Evolutionary conservation across 1,140 invertebrate species (phyloP), one percentile per base, ranked within the genome.

Genomic region (Lethrus apterus): DNA sequence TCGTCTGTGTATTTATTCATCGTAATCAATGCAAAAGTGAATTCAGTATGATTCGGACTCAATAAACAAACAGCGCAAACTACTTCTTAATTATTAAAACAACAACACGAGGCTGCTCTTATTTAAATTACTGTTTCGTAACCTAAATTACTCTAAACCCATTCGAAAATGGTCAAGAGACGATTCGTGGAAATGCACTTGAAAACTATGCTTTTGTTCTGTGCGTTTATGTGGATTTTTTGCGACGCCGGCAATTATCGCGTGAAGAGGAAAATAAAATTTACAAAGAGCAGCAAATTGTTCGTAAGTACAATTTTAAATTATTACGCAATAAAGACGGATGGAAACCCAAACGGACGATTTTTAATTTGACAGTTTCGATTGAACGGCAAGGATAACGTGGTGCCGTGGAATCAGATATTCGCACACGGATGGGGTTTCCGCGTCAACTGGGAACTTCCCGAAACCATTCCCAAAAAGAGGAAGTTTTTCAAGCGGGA

Each of bases 261-360:
- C 13, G 50, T 58, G n/a, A 58, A 54, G 24, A 43, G 60, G 17
- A 57, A 53, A 44, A 52, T 62, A 2, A 23, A 60, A 3, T 62
- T 62, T 29, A 57, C 46, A 10, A 62, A 60, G 52, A 60, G 55
- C 46, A 58, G 56, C 19, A 62, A 57, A 54, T 54, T 56, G 48
- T 62, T 62, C 44, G 60, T 62, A 48, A 55, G 58, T 62, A 54
- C 19, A 24, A 33, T 33, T 33, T 9, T 33, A 9, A 33, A 9
- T 33, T 9, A 15, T n/a, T n/a, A n/a, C n/a, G n/a, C n/a, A n/a
- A n/a, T n/a, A n/a, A n/a, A n/a, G n/a, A n/a, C n/a, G n/a, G n/a
- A n/a, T n/a, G n/a, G n/a, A n/a, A n/a, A n/a, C n/a, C n/a, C 14
- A 8, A 33, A 33, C 14, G 5, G 5, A 38, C 4, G 13, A 4